Conservation (phyloP, 2,797 vertebrate genomes). For the Clarias pachynema region DNA sequence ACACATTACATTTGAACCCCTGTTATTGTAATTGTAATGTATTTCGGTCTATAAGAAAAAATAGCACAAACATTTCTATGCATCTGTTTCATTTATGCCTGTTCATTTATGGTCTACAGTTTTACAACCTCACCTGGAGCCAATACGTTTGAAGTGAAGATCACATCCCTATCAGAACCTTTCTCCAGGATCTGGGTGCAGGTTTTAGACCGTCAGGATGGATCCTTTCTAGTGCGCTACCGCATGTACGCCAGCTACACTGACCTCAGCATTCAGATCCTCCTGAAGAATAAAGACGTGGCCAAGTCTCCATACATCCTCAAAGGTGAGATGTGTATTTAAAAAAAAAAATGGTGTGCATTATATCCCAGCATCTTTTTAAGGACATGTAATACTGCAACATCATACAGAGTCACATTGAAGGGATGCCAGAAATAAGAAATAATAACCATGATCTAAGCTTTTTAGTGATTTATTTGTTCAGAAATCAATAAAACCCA, state of each 20-base stretch:
- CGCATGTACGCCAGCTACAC: conserved; percentile 94
- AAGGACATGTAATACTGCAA: neutral
- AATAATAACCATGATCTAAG: neutral
- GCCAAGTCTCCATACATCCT: conserved; percentile 89
- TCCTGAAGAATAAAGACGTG: conserved; percentile 77
- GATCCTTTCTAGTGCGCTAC: conserved; percentile 93
- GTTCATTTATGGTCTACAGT: conserved; percentile 65
- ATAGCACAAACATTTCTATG: neutral
- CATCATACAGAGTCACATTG: neutral
- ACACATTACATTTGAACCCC: neutral
- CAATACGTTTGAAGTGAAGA: conserved; percentile 88
- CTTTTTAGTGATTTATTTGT: neutral
- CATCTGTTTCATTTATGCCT: neutral
- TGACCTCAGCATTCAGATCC: conserved; percentile 83
- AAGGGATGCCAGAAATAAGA: neutral
- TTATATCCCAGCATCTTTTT: neutral
- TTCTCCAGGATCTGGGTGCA: conserved; percentile 93
- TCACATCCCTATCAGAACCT: conserved; percentile 83
- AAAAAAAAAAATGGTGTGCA: neutral
- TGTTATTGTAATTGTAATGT: neutral
- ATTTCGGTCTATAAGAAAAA: neutral
- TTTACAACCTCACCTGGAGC: conserved; percentile 88
- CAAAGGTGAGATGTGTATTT: conserved; percentile 76
- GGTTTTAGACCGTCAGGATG: conserved; percentile 91
- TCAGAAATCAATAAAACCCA: neutral